Percentiles rank a stretch among this genome's conserved stretches.
Conservation (phyloP, 1,140 invertebrate genomes). For the Drosophila lacteicornis region DNA sequence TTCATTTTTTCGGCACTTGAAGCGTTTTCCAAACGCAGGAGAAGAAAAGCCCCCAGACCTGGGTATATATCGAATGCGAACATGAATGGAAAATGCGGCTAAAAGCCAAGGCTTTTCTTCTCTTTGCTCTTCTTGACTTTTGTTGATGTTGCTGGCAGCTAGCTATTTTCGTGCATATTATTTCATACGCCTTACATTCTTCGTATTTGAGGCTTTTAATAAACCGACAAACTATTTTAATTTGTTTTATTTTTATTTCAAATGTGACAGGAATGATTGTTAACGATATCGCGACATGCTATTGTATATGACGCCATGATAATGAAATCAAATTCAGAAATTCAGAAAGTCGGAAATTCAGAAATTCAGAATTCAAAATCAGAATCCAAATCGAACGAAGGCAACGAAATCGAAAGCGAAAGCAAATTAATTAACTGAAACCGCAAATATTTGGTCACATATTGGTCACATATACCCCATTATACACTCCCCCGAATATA, state of each 20-base stretch:
- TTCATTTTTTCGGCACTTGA: not conserved
- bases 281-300: slow-evolving; percentile 73
- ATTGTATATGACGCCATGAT: slow-evolving; percentile 43
- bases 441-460: slow-evolving; percentile 45
- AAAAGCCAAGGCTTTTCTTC: slow-evolving; percentile 43
- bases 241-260: slow-evolving; percentile 76
- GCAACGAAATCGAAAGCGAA: slow-evolving; percentile 52
- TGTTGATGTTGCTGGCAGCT: slow-evolving; percentile 50
- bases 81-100: slow-evolving; percentile 58
- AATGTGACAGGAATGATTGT: slow-evolving; percentile 79
- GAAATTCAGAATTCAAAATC: not conserved
- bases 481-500: slow-evolving; percentile 2
- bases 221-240: slow-evolving; percentile 72
- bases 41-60: slow-evolving; percentile 6
- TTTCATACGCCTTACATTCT: slow-evolving; percentile 57
- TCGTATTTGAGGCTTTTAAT: slow-evolving; percentile 39
- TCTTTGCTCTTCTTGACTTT: slow-evolving; percentile 10
- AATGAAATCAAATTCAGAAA: slow-evolving; percentile 54
- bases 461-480: slow-evolving; percentile 17
- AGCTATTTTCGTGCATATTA: slow-evolving; percentile 73
- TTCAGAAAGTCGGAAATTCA: not conserved
- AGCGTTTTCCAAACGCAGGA: not conserved
- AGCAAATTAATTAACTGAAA: slow-evolving; percentile 73
- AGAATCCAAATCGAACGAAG: slow-evolving; percentile 6
- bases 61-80: slow-evolving; percentile 16